Percentiles rank a stretch among this genome's conserved stretches.
phyloP scores from a whole-genome alignment of 2,888 invertebrate species.

The Nineta flava region DNA sequence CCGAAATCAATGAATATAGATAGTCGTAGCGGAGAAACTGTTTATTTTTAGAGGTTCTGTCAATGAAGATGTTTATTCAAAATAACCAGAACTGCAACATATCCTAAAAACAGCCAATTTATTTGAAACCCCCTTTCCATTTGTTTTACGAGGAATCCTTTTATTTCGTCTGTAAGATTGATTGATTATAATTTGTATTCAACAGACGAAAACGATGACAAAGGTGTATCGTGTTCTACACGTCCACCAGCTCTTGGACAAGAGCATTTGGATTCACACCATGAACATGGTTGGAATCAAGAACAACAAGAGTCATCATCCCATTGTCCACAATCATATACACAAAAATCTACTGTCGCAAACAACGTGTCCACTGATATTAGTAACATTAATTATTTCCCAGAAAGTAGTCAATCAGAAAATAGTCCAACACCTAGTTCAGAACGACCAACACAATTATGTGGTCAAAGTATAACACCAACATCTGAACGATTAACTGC shows the following conservation, averaged over 20 bases:
- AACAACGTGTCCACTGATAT: neutral
- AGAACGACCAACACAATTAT: constrained; percentile 5
- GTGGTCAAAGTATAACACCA: constrained; percentile 6
- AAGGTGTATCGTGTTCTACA: constrained; percentile 17
- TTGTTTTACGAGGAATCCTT: no score
- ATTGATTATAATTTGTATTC: neutral
- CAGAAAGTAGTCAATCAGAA: constrained; percentile 1
- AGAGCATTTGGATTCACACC: constrained; percentile 30
- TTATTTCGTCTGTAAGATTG: no score
- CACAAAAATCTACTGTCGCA: neutral
- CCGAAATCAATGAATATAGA: no score
- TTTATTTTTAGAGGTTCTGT: no score
- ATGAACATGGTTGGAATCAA: neutral
- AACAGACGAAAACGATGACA: constrained; percentile 4
- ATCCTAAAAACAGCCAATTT: no score
- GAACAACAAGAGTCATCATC: neutral
- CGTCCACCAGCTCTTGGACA: constrained; percentile 74
- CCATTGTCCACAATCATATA: neutral
- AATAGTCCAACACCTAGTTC: constrained; percentile 2
- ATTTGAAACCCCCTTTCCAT: no score
- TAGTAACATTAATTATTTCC: neutral
- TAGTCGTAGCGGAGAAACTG: no score
- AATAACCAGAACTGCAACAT: no score
- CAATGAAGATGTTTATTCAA: no score
- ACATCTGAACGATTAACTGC: constrained; percentile 2